Conservation (phyloP, 53 echinoderm and acorn worm genomes). For the Crossaster papposus region DNA sequence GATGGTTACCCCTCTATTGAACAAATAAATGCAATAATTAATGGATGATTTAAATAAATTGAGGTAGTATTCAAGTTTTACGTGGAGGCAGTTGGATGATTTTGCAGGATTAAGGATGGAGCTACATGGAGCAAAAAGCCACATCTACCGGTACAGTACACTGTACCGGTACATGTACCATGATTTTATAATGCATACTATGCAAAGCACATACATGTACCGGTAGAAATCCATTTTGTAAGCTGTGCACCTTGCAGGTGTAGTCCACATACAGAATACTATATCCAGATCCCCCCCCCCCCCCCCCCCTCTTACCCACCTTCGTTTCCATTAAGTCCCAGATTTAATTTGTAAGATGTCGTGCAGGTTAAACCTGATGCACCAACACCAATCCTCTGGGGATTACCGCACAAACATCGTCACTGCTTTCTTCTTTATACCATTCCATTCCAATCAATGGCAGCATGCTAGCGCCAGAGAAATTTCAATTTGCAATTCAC, state of each 20-base stretch:
- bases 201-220: too few relatives aligned
- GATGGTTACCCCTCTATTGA: too few relatives aligned
- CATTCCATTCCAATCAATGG: slow-evolving; percentile 26
- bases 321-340: not conserved
- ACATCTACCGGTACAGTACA: too few relatives aligned
- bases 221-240: too few relatives aligned
- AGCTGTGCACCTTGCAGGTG: slow-evolving; percentile 43
- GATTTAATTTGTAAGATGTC: slow-evolving; percentile 49
- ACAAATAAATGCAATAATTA: too few relatives aligned
- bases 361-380: slow-evolving; percentile 28
- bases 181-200: not conserved
- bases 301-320: not conserved
- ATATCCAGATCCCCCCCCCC: not conserved
- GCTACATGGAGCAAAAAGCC: too few relatives aligned
- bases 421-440: not conserved
- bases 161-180: too few relatives aligned
- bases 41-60: too few relatives aligned
- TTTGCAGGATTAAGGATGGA: too few relatives aligned
- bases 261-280: not conserved
- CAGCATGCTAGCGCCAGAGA: not conserved
- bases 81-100: too few relatives aligned
- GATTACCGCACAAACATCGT: slow-evolving; percentile 11
- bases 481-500: slow-evolving; percentile 50
- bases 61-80: too few relatives aligned
- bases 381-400: slow-evolving; percentile 10